Evolutionary conservation across 2,113 vertebrate genomes (phyloP).

Genomic region (Rhegmatorhina hoffmannsi): DNA sequence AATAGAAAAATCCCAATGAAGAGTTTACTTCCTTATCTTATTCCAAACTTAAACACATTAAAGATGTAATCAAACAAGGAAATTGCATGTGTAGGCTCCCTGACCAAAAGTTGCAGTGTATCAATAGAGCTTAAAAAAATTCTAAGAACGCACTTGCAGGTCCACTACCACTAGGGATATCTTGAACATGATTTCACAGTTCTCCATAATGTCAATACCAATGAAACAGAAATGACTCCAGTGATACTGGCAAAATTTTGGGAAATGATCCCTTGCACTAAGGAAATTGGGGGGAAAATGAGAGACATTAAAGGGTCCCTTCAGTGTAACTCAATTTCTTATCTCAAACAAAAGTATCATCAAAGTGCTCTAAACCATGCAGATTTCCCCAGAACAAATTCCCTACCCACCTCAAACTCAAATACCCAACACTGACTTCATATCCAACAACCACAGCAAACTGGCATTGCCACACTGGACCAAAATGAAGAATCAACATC

Average conservation of each 20-base stretch:
- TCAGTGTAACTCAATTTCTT: not conserved
- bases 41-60: not conserved
- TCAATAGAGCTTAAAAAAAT: not conserved
- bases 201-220: not conserved
- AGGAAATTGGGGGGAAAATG: not conserved
- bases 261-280: not conserved
- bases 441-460: not conserved
- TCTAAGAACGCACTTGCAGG: not conserved
- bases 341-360: not conserved
- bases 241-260: not conserved
- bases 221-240: not conserved
- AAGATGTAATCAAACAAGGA: not conserved
- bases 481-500: not conserved
- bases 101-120: not conserved
- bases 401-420: not conserved
- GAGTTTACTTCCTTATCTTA: not conserved
- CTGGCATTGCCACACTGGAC: not conserved
- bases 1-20: constrained; percentile 23
- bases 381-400: not conserved
- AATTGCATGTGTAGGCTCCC: not conserved
- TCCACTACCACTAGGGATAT: not conserved
- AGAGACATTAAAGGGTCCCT: not conserved
- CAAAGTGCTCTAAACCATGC: not conserved
- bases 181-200: not conserved
- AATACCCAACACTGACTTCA: not conserved